phyloP scores from a whole-genome alignment of 2,797 vertebrate species.

The Florisuga fusca region DNA sequence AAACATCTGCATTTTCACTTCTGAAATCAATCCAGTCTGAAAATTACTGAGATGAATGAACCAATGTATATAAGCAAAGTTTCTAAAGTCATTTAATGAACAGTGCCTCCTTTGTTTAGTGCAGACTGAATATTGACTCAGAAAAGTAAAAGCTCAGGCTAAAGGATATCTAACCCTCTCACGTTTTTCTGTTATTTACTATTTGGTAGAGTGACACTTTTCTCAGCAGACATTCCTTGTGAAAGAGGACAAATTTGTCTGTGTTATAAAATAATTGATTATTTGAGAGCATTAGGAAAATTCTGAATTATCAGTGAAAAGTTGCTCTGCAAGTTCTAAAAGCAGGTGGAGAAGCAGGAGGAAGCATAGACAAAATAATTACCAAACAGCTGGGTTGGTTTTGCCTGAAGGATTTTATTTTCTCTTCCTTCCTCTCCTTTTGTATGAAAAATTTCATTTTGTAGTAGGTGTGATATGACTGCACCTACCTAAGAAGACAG shows the following conservation, averaged over 20 bases:
- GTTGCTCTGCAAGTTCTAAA: background rate
- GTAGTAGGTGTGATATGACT: background rate
- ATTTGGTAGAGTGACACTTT: slow-evolving; percentile 10
- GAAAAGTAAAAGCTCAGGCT: slow-evolving; percentile 12
- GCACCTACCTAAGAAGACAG: background rate
- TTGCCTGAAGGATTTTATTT: background rate
- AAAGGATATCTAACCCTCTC: slow-evolving; percentile 1
- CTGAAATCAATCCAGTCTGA: slow-evolving; percentile 58
- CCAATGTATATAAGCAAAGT: background rate
- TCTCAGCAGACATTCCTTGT: slow-evolving; percentile 16
- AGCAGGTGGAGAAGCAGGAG: background rate
- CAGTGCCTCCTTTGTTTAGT: slow-evolving; percentile 10
- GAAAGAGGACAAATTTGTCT: background rate
- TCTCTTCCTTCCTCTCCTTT: background rate
- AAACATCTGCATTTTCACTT: slow-evolving; percentile 61
- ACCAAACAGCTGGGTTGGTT: background rate
- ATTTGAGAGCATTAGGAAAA: background rate
- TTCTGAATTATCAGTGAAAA: background rate
- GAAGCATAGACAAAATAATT: background rate
- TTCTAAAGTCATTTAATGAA: slow-evolving; percentile 31
- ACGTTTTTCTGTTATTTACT: slow-evolving; percentile 31
- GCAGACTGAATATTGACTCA: background rate
- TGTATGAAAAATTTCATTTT: background rate
- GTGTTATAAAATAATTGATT: background rate
- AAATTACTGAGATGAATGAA: slow-evolving; percentile 11